phyloP scores from a whole-genome alignment of 2,113 vertebrate genomes.

The Chlorodrepanis virens region DNA sequence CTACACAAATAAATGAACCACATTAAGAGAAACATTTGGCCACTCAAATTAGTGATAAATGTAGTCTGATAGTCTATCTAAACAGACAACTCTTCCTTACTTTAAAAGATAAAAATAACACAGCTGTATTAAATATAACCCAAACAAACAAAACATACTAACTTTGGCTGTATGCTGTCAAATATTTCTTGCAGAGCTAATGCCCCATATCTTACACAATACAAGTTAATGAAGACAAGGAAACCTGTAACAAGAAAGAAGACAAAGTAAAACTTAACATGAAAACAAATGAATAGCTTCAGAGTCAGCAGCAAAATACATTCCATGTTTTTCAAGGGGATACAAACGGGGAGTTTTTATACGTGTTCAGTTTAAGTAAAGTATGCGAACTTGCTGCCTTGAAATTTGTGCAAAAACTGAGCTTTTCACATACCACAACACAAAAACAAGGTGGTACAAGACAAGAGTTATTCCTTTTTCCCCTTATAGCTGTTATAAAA shows the following conservation, averaged over 20 bases:
- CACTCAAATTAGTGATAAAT: background rate
- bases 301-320: background rate
- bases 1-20: background rate
- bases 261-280: background rate
- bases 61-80: background rate
- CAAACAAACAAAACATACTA: slow-evolving; percentile 61
- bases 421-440: fast-evolving
- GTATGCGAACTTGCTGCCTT: background rate
- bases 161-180: slow-evolving; percentile 98
- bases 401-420: background rate
- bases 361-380: background rate
- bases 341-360: fast-evolving
- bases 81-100: background rate
- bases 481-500: background rate
- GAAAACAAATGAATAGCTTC: background rate
- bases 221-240: slow-evolving; percentile 95
- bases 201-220: slow-evolving; percentile 92
- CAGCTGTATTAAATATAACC: background rate
- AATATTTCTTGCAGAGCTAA: slow-evolving; percentile 96
- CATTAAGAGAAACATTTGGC: background rate
- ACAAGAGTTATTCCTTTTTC: background rate
- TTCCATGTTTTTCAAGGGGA: background rate
- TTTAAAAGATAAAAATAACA: background rate
- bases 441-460: background rate
- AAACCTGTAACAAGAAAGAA: slow-evolving; percentile 82